These are phyloP conservation scores for Hymenopus coronatus DNA, from an alignment of 2,888 invertebrate genomes.

Conservation along the genomic window DNA sequence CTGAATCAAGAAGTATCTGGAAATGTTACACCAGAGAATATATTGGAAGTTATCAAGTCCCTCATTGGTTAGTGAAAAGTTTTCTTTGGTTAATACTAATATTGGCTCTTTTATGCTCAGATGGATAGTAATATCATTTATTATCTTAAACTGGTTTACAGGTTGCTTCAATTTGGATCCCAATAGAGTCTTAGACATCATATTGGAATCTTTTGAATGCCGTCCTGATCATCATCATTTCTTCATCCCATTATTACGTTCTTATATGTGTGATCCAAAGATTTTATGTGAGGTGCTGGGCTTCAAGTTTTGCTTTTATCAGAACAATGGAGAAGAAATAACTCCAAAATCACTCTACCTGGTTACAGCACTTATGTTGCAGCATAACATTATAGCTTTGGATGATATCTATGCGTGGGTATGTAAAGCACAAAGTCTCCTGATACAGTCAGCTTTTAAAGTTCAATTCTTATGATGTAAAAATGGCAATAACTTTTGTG, in stretches of 20 bases:
- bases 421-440: slow-evolving; percentile 33
- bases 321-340: slow-evolving; percentile 58
- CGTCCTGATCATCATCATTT: slow-evolving; percentile 69
- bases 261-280: slow-evolving; percentile 83
- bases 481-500: too few relatives aligned
- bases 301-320: slow-evolving; percentile 77
- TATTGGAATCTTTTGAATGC: slow-evolving; percentile 94
- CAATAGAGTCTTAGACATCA: slow-evolving; percentile 92
- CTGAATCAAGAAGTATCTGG: slow-evolving; percentile 76
- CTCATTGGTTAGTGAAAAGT: slow-evolving; percentile 71
- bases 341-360: slow-evolving; percentile 80
- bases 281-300: slow-evolving; percentile 93
- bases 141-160: slow-evolving; percentile 46
- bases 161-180: slow-evolving; percentile 99
- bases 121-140: not conserved
- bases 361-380: slow-evolving; percentile 85
- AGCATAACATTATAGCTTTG: slow-evolving; percentile 79
- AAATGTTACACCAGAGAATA: slow-evolving; percentile 61
- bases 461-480: too few relatives aligned
- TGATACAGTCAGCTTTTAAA: too few relatives aligned
- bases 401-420: slow-evolving; percentile 92
- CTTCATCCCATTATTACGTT: slow-evolving; percentile 82
- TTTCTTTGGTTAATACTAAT: too few relatives aligned
- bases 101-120: not conserved
- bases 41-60: slow-evolving; percentile 88